Evolutionary conservation across 2,113 vertebrate genomes (phyloP), one percentile per base, ranked within the genome.

Genomic region (Amblyornis subalaris): DNA sequence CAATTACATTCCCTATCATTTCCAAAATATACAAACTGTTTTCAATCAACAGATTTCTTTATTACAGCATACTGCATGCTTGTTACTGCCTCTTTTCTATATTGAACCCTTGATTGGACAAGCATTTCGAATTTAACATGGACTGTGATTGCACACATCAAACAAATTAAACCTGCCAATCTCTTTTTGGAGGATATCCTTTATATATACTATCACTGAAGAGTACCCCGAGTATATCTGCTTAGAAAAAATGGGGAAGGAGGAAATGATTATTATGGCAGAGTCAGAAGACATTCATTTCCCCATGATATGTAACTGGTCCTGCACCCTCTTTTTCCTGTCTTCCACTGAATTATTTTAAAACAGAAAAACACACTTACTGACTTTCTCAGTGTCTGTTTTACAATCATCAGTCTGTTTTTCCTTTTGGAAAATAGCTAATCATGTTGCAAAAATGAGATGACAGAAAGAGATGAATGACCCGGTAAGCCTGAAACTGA

Each of bases 21-120:
- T 99, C 98, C 98, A 99, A 99, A 99, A 99, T 99, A 99, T 98
- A 99, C 99, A 99, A 99, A 99, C 99, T 99, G 99, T 99, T 99
- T 99, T 99, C 99, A 99, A 99, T 99, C 99, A 99, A 99, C 99
- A 99, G 98, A 99, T 98, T 99, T 99, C 98, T 98, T 98, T 98
- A 98, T 99, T 99, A 98, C 98, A 98, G 98, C 98, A 84, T 98
- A 97, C 98, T 98, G 98, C 98, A 98, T 97, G 98, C 98, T 98
- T 98, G 98, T 98, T 98, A 98, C 96, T 97, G 97, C 96, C 98
- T 98, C 97, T 97, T 97, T 98, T 96, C 97, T 98, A 97, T 98
- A 98, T 97, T 97, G 98, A 98, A 98, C 98, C 97, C 97, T 98
- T 98, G 98, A 98, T 98, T 98, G 98, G 98, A 98, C 98, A 98